Conservation (phyloP, 2,888 invertebrate genomes). For the Tortricodes alternella region DNA sequence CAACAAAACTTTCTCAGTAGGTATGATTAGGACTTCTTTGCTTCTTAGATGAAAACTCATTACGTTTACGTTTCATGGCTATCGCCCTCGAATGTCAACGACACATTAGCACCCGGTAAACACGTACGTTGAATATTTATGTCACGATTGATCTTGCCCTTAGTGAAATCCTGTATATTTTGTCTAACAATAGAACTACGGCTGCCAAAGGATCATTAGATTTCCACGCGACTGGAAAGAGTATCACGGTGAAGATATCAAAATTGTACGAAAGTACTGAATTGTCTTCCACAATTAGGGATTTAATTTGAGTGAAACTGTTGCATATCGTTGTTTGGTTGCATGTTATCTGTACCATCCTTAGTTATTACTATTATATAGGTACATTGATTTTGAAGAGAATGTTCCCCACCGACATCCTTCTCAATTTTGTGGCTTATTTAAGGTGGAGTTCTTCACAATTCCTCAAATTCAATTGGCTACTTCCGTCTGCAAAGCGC, state of each 20-base stretch:
- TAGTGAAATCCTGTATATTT: constrained; percentile 35
- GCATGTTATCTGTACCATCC: neutral
- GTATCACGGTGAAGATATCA: neutral
- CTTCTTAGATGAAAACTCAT: neutral
- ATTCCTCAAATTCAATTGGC: constrained; percentile 22
- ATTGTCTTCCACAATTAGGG: no score
- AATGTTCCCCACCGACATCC: constrained; percentile 14
- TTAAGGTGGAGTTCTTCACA: constrained; percentile 5
- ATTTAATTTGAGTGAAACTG: neutral
- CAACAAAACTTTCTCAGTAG: no score
- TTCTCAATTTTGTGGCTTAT: constrained; percentile 1
- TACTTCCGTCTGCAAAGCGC: constrained; percentile 28
- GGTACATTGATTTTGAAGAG: no score
- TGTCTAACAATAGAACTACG: constrained; percentile 25
- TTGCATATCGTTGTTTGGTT: neutral
- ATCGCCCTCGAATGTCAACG: constrained; percentile 27
- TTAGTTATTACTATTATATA: neutral
- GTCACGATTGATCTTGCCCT: constrained; percentile 44
- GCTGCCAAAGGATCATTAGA: constrained; percentile 21
- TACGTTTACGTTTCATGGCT: neutral
- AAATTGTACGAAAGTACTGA: no score
- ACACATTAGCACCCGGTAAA: constrained; percentile 41
- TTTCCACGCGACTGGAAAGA: constrained; percentile 5
- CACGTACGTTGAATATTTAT: constrained; percentile 50
- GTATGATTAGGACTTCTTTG: no score